Evolutionary conservation across 2,797 vertebrate genomes (phyloP), one percentile per base, ranked within the genome.

Genomic region (Carduelis carduelis): DNA sequence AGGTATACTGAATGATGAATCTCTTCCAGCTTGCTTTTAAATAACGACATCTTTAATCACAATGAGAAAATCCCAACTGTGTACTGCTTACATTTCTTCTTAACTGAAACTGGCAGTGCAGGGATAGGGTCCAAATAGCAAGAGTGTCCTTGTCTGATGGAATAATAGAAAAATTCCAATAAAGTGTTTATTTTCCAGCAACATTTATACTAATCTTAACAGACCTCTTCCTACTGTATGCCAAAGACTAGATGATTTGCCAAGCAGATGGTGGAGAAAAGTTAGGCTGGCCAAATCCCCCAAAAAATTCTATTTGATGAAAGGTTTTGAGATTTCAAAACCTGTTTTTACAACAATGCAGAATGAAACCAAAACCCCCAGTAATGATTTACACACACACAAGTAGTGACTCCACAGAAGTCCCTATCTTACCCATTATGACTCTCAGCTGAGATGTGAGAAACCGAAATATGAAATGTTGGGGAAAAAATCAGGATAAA

Each of bases 101-200:
- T 96, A 96, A 95, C 86, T 87, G 93, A 95, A 97, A 87, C 46
- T 93, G 90, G 74, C 70, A 95, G 86, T 76, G 72, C 78, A 95
- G 57, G 83, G 60, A 88, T 80, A 75, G 65, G 41, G 86, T 90
- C 75, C 85, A 96, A 91, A 95, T 95, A 98, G 52, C 60, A 77
- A 80, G 86, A 81, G 34, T 91, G 95, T 92, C 57, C 80, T 93
- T 94, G 46, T 96, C 93, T 96, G 75, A 93, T 87, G 77, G 75
- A 93, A 85, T 95, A 96, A 92, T 91, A 96, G 93, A 95, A 95
- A 96, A 93, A 93, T 93, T 96, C 91, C 70, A 89, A 89, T 94
- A 92, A 95, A 96, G 27, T 86, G 8, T 81, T 87, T 94, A 43
- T 93, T 95, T 97, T 97, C 83, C 76, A 95, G 70, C 72, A 87